These are phyloP conservation scores for Aplysina aerophoba DNA, from an alignment of 37 sponge, comb jelly and placozoan genomes.

Conservation along the genomic window DNA sequence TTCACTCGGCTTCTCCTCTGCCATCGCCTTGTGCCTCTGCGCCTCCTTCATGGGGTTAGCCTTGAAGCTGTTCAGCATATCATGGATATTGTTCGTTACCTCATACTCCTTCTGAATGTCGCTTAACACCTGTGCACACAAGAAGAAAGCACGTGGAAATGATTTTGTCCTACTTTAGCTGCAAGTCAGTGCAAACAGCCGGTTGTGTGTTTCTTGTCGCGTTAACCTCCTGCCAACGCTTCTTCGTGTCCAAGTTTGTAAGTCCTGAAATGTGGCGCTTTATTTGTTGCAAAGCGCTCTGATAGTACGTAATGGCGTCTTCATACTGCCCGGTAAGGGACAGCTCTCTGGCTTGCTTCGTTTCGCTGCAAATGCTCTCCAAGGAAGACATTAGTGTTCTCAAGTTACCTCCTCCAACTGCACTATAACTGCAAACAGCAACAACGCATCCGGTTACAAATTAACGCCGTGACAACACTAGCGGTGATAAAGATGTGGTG, in stretches of 20 bases:
- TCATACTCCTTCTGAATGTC: conserved; percentile 82
- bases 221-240: conserved; percentile 76
- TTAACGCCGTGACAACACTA: too few relatives aligned
- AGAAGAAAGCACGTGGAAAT: too few relatives aligned
- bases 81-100: conserved; percentile 71
- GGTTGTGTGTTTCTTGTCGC: neutral
- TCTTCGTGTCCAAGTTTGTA: conserved; percentile 58
- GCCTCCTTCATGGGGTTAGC: conserved; percentile 49
- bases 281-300: conserved; percentile 73
- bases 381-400: neutral
- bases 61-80: conserved; percentile 85
- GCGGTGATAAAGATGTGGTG: conserved; percentile 6
- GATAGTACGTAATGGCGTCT: conserved; percentile 81
- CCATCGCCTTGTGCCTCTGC: conserved; percentile 4
- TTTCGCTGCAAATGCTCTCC: conserved; percentile 47
- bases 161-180: neutral
- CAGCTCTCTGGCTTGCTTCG: conserved; percentile 83
- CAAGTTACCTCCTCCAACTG: too few relatives aligned
- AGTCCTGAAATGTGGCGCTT: conserved; percentile 57
- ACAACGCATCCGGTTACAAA: too few relatives aligned
- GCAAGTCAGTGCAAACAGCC: neutral
- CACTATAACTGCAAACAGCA: too few relatives aligned
- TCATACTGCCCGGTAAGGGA: conserved; percentile 90
- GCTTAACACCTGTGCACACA: conserved; percentile 55
- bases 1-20: neutral